These are phyloP conservation scores for Sebastes hopkinsi DNA, from an alignment of 2,797 vertebrate genomes.

Conservation along the genomic window DNA sequence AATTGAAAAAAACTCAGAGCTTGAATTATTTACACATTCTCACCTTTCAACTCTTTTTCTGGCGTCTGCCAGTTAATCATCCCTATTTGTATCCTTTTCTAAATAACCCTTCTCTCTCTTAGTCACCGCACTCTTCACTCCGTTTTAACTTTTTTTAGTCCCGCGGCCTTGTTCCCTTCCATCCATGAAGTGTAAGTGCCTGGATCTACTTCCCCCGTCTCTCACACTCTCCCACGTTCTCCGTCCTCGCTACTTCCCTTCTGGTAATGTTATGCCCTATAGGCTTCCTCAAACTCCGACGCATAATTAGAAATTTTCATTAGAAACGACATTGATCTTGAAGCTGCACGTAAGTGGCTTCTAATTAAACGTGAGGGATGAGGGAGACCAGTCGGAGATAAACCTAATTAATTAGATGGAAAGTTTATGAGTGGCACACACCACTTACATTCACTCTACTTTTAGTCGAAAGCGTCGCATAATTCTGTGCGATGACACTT, in stretches of 20 bases:
- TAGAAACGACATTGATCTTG: constrained; percentile 64
- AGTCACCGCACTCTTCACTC: not conserved
- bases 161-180: constrained; percentile 23
- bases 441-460: constrained; percentile 22
- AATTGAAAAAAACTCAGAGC: not conserved
- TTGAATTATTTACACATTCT: constrained; percentile 40
- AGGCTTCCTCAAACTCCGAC: constrained; percentile 60
- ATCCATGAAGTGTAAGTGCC: constrained; percentile 28
- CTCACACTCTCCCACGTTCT: constrained; percentile 27
- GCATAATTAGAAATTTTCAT: constrained; percentile 68
- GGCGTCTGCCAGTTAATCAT: constrained; percentile 5
- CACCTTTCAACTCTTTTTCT: constrained; percentile 28
- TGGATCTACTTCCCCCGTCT: constrained; percentile 5
- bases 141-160: not conserved
- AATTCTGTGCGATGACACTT: constrained; percentile 20
- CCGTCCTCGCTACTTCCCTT: constrained; percentile 12
- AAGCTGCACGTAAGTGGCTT: constrained; percentile 49
- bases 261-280: constrained; percentile 53
- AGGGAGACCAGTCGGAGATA: constrained; percentile 47
- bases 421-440: constrained; percentile 49
- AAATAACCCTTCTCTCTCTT: not conserved
- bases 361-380: constrained; percentile 61
- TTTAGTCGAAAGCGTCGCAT: constrained; percentile 35
- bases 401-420: constrained; percentile 60
- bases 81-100: constrained; percentile 6